Conservation (phyloP, 2,797 vertebrate species). For the Dryobates pubescens region DNA sequence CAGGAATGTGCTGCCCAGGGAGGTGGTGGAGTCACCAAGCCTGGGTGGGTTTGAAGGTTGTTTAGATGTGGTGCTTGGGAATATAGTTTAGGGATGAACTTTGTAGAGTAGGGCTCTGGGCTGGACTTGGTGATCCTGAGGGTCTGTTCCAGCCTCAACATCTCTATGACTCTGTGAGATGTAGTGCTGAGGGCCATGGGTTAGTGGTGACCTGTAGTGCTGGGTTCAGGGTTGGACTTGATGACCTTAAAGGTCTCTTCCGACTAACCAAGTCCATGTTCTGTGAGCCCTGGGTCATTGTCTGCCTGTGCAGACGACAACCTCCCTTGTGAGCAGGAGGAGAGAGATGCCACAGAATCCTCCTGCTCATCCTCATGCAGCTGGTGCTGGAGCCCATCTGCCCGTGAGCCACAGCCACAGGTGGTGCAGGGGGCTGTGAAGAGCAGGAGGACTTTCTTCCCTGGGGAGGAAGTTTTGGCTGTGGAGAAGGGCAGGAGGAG, state of each 20-base stretch:
- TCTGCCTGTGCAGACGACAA: rapidly evolving
- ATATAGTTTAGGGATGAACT: too few species aligned
- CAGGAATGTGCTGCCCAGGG: too few species aligned
- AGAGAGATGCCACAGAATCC: background rate
- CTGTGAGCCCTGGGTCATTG: background rate
- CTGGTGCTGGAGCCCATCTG: background rate
- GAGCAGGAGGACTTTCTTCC: background rate
- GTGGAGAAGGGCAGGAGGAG: background rate
- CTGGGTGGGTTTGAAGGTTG: too few species aligned
- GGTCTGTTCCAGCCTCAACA: too few species aligned
- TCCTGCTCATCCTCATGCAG: background rate
- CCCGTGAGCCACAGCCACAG: background rate
- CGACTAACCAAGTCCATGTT: background rate
- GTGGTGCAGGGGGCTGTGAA: background rate
- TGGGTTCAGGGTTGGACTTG: background rate
- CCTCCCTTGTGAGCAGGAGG: background rate
- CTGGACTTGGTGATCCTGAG: too few species aligned
- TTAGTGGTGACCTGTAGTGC: background rate
- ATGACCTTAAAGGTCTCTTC: background rate
- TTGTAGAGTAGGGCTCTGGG: too few species aligned
- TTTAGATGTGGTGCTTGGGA: too few species aligned
- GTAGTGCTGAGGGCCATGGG: background rate
- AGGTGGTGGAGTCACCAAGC: too few species aligned
- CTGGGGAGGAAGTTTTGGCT: background rate
- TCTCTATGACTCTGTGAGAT: background rate